Percentiles rank a stretch among this genome's conserved stretches.
Evolutionary conservation across 2,797 vertebrate genomes (phyloP).

Genomic region (Lepus oiostolus): DNA sequence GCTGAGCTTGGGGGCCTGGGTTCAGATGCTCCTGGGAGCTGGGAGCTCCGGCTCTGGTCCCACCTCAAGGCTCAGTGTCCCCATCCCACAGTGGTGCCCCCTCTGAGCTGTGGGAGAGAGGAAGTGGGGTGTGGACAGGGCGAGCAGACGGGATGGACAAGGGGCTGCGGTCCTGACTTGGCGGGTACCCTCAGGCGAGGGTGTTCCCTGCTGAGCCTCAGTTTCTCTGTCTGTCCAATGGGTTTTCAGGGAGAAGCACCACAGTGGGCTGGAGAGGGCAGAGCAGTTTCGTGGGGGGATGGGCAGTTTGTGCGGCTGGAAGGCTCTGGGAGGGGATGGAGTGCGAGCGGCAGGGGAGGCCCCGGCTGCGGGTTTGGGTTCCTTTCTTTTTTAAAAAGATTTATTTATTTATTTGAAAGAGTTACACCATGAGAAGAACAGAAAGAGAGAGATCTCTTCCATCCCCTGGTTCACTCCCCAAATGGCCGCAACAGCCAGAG

Average conservation of each 20-base stretch:
- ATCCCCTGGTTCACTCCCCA: no score
- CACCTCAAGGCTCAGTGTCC: not conserved
- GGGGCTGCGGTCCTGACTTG: not conserved
- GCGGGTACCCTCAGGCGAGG: not conserved
- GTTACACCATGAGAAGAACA: no score
- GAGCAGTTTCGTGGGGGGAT: not conserved
- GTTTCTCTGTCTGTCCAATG: not conserved
- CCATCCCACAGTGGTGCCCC: not conserved
- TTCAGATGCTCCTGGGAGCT: not conserved
- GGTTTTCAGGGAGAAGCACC: not conserved
- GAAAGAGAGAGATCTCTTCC: no score
- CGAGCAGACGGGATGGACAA: not conserved
- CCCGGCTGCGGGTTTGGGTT: not conserved
- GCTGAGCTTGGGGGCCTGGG: not conserved
- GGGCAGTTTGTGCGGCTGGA: not conserved
- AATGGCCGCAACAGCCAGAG: no score
- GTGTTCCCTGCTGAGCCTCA: not conserved
- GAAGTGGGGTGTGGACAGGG: fast-evolving
- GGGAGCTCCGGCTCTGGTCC: no score
- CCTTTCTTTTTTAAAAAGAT: no score
- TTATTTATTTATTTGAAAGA: no score
- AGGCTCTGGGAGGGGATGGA: no score
- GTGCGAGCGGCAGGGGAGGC: not conserved
- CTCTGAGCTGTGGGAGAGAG: fast-evolving
- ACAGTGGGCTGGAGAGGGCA: not conserved